phyloP scores from a whole-genome alignment of 1,140 invertebrate species.

The Saxidomus purpurata region DNA sequence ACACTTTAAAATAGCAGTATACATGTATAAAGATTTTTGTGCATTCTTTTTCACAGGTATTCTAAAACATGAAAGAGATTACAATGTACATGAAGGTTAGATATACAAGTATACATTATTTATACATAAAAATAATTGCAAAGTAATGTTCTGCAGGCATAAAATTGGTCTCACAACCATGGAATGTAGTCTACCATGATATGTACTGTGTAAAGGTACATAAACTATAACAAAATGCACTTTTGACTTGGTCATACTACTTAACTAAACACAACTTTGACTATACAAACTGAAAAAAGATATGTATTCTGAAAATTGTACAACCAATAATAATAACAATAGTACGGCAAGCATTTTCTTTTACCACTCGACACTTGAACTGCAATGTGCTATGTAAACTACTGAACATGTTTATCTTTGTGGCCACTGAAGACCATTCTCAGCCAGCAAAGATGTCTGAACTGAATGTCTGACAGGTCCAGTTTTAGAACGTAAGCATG shows the following conservation, averaged over 20 bases:
- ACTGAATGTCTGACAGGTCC: too few relatives aligned
- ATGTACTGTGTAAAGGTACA: conserved; percentile 8
- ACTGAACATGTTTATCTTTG: too few relatives aligned
- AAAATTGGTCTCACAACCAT: conserved; percentile 17
- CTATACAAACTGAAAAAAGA: not conserved
- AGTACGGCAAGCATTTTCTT: too few relatives aligned
- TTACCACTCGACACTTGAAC: too few relatives aligned
- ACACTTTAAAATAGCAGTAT: too few relatives aligned
- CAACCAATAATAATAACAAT: not conserved
- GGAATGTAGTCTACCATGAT: conserved; percentile 34
- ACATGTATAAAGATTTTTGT: too few relatives aligned
- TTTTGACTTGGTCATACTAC: not conserved
- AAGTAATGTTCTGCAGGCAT: not conserved
- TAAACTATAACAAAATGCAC: not conserved
- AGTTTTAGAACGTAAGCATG: too few relatives aligned
- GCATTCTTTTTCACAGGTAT: too few relatives aligned
- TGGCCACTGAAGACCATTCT: too few relatives aligned
- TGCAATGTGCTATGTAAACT: too few relatives aligned
- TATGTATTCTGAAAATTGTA: not conserved
- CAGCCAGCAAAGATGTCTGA: too few relatives aligned
- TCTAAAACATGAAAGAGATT: not conserved
- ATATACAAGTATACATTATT: not conserved
- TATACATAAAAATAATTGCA: not conserved
- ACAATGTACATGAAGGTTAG: not conserved
- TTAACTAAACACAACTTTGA: not conserved